These are phyloP conservation scores for Cyprinodon brontotheroides DNA, from an alignment of 2,113 vertebrate genomes.

Conservation along the genomic window DNA sequence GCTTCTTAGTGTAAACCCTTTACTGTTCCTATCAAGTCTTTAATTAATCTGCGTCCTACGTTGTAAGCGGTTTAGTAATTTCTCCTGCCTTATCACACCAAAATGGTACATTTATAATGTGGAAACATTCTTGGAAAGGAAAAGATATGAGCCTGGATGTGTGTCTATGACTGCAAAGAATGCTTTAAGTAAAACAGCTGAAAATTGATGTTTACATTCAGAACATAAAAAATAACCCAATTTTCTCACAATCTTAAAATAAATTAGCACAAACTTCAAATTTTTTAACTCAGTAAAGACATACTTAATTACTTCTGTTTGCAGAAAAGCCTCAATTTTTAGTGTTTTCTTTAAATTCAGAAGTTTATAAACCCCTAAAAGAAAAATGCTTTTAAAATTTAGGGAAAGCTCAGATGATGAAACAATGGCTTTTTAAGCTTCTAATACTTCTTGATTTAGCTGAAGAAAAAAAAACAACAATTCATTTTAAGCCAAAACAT, in stretches of 20 bases:
- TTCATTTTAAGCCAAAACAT: too few relatives aligned
- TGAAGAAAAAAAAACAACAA: too few relatives aligned
- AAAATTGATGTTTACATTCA: not conserved
- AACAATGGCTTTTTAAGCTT: too few relatives aligned
- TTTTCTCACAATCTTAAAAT: not conserved
- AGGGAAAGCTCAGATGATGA: not conserved
- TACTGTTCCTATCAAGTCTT: slow-evolving; percentile 69
- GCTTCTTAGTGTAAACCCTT: slow-evolving; percentile 69
- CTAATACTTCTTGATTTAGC: too few relatives aligned
- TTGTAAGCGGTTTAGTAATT: slow-evolving; percentile 71
- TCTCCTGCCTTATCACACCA: slow-evolving; percentile 58
- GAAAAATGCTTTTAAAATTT: not conserved
- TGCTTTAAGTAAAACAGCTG: slow-evolving; percentile 34
- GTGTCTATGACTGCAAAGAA: slow-evolving; percentile 41
- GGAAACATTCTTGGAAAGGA: slow-evolving; percentile 24
- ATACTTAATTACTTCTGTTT: not conserved
- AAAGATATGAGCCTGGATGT: slow-evolving; percentile 20
- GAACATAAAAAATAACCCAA: not conserved
- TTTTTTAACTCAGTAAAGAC: not conserved
- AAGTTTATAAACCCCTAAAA: not conserved
- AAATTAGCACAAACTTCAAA: not conserved
- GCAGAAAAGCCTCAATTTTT: not conserved
- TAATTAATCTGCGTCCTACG: slow-evolving; percentile 74
- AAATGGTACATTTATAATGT: slow-evolving; percentile 57
- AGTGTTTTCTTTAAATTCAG: too few relatives aligned